Percentiles rank a stretch among this genome's conserved stretches.
Conservation (phyloP, 2,113 vertebrate species). For the Polypterus bichir region DNA sequence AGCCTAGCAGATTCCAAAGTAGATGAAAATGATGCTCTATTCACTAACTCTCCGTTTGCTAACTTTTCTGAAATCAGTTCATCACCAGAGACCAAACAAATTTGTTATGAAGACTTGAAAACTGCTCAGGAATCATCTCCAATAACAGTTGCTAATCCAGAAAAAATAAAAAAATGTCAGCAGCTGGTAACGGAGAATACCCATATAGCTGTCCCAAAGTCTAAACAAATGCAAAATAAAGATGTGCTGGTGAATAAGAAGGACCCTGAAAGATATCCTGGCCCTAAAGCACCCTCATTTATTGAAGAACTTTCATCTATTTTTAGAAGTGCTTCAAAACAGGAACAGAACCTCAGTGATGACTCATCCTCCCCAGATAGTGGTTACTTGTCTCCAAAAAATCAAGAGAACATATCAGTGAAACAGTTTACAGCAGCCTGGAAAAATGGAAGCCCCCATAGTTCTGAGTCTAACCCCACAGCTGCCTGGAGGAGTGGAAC, state of each 20-base stretch:
- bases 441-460: not conserved
- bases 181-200: not conserved
- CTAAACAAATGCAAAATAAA: conserved; percentile 29
- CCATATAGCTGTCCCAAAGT: conserved; percentile 14
- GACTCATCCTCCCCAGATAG: conserved; percentile 89
- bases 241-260: conserved; percentile 21
- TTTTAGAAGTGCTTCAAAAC: conserved; percentile 65
- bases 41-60: conserved; percentile 19
- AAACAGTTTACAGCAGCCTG: conserved; percentile 27
- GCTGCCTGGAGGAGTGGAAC: not conserved
- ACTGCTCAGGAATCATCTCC: conserved; percentile 10
- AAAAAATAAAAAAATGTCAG: too few relatives aligned
- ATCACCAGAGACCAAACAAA: conserved; percentile 12
- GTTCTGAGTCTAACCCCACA: not conserved
- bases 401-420: conserved; percentile 32
- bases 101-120: conserved; percentile 6
- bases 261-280: too few relatives aligned
- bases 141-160: not conserved
- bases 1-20: conserved; percentile 32
- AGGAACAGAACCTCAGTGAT: conserved; percentile 61
- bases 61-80: conserved; percentile 30
- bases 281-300: conserved; percentile 65
- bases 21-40: conserved; percentile 39
- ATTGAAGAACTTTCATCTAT: conserved; percentile 92
- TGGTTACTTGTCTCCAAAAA: conserved; percentile 80